Evolutionary conservation across 2,797 vertebrate species (phyloP).

Genomic region (Fringilla coelebs): DNA sequence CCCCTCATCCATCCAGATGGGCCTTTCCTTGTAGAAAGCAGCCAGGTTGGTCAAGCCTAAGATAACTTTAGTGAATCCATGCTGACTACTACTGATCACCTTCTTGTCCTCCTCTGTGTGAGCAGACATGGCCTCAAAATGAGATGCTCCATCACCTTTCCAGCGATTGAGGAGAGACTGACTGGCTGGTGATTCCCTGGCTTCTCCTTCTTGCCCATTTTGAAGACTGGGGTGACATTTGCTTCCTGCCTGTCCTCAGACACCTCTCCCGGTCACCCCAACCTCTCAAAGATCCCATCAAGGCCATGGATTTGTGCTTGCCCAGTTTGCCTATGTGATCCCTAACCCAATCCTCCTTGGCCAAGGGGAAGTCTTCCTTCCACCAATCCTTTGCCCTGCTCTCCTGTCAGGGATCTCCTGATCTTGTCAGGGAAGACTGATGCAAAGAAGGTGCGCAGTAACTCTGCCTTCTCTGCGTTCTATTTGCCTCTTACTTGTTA

Average conservation of each 20-base stretch:
- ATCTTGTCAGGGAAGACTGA: not conserved
- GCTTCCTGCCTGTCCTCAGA: not conserved
- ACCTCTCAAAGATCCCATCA: not conserved
- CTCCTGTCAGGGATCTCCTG: not conserved
- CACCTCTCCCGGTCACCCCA: not conserved
- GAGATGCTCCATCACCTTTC: not conserved
- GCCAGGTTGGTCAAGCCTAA: not conserved
- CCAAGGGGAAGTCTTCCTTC: not conserved
- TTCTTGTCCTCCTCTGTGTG: not conserved
- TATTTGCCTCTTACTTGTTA: not conserved
- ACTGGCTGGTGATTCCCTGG: not conserved
- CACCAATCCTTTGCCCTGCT: not conserved
- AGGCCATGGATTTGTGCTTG: not conserved
- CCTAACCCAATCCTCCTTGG: not conserved
- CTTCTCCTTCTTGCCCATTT: not conserved
- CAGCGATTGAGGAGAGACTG: not conserved
- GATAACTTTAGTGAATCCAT: not conserved
- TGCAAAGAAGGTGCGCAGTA: not conserved
- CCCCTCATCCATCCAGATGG: not conserved
- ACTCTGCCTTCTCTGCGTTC: not conserved
- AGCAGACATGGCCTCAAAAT: not conserved
- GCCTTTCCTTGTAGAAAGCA: not conserved
- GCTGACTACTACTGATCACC: not conserved
- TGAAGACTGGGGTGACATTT: not conserved
- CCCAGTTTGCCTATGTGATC: not conserved